These are phyloP conservation scores for Macrophya annulata DNA, from an alignment of 2,888 invertebrate genomes.

Conservation along the genomic window DNA sequence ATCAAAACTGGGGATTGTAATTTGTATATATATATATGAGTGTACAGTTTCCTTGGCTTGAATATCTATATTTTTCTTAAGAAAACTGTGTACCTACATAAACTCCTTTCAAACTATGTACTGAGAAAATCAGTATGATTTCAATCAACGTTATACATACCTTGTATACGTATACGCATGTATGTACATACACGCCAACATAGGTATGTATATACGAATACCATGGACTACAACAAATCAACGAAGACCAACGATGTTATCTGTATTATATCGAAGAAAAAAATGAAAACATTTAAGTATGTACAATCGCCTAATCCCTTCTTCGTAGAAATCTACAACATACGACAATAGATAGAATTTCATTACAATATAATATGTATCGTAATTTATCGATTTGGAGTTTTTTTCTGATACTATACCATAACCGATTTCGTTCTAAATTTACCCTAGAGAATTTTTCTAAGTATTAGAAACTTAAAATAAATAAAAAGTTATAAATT, in stretches of 20 bases:
- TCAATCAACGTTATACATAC: not conserved
- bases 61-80: not conserved
- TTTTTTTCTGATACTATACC: not conserved
- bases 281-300: slow-evolving; percentile 16
- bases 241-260: not conserved
- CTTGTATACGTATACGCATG: too few species aligned
- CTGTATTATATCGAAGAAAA: not conserved
- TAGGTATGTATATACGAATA: not conserved
- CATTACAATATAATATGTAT: not conserved
- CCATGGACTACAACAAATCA: not conserved
- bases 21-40: not conserved
- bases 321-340: not conserved
- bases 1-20: slow-evolving; percentile 12
- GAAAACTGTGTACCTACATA: not conserved
- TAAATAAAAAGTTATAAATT: not conserved
- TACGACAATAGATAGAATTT: not conserved
- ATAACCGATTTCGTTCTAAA: not conserved
- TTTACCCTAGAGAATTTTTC: not conserved
- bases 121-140: not conserved
- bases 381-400: not conserved
- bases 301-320: slow-evolving; percentile 20
- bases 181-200: too few species aligned
- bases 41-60: slow-evolving; percentile 4
- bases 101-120: not conserved
- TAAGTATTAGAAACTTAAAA: not conserved